Evolutionary conservation across 2,888 invertebrate genomes (phyloP), one percentile per base, ranked within the genome.

Genomic region (Cremastobaeus sp.): DNA sequence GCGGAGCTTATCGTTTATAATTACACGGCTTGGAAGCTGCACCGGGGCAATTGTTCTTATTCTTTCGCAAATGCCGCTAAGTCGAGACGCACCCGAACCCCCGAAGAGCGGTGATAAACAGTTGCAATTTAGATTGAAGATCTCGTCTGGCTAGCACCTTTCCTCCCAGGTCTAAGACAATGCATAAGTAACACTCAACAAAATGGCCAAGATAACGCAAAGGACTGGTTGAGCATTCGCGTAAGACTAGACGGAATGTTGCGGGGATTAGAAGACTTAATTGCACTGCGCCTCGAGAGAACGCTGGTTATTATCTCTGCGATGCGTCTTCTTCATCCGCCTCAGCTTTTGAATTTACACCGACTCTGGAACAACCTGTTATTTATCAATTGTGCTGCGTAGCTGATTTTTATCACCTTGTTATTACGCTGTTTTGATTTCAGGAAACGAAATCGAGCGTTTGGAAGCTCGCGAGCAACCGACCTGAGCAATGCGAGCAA

Each of bases 61-160:
- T 72, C 69, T 54, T 70, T 41, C 34, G 52, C 59, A 57, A 76
- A 70, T 57, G 66, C 32, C 57, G 39, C 52, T 41, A 50, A 54
- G 54, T 59, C 52, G 20, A 43, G 48, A 21, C 45, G 20, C 65
- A 45, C 43, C 68, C 47, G 52, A 68, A 55, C 45, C 54, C 57
- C 12, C 45, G 12, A 30, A 12, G 73, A 78, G 78, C 77, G 71
- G 80, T 85, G 84, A 85, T 83, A 84, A 83, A 85, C 84, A 79
- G 82, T 78, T 77, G 85, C 81, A 86, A 86, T 86, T 86, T 85
- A 86, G 86, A 86, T 86, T 85, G 82, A 85, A 85, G 86, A 86
- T 86, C 83, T 81, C 65, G 78, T 72, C 77, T 76, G 76, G 76
- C 77, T 72, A 68, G 76, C 80, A 69, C 77, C 69, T 69, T 62